phyloP scores from a whole-genome alignment of 2,888 invertebrate genomes.

The Drosophila fulvimacula region DNA sequence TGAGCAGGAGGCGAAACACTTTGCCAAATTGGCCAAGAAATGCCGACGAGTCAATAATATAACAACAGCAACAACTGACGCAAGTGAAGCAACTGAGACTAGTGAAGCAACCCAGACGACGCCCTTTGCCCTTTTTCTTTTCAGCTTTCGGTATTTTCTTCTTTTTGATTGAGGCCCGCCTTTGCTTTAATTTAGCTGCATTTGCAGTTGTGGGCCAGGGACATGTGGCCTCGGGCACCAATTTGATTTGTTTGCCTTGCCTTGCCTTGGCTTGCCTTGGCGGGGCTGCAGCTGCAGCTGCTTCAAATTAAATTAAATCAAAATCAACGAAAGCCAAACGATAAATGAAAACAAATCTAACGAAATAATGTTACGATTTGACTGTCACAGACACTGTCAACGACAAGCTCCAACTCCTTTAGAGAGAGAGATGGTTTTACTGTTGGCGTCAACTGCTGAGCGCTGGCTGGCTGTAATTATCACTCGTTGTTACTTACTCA shows the following conservation, averaged over 20 bases:
- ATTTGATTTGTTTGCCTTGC: conserved; percentile 68
- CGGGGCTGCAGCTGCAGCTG: conserved; percentile 3
- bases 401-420: background rate
- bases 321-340: conserved; percentile 44
- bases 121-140: conserved; percentile 30
- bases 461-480: background rate
- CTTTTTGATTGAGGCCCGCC: conserved; percentile 21
- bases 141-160: conserved; percentile 7
- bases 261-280: conserved; percentile 45
- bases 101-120: conserved; percentile 42
- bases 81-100: background rate
- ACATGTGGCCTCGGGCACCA: conserved; percentile 28
- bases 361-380: conserved; percentile 19
- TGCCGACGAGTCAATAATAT: conserved; percentile 62
- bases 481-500: background rate
- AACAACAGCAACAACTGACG: conserved; percentile 10
- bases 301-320: conserved; percentile 70
- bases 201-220: conserved; percentile 23
- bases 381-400: conserved; percentile 27
- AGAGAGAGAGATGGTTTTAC: background rate
- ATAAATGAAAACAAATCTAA: conserved; percentile 50
- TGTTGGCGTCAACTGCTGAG: background rate
- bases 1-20: conserved; percentile 65
- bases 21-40: conserved; percentile 78
- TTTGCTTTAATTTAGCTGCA: conserved; percentile 5